These are phyloP conservation scores for Neodiprion lecontei DNA, from an alignment of 1,140 invertebrate genomes.

Conservation along the genomic window DNA sequence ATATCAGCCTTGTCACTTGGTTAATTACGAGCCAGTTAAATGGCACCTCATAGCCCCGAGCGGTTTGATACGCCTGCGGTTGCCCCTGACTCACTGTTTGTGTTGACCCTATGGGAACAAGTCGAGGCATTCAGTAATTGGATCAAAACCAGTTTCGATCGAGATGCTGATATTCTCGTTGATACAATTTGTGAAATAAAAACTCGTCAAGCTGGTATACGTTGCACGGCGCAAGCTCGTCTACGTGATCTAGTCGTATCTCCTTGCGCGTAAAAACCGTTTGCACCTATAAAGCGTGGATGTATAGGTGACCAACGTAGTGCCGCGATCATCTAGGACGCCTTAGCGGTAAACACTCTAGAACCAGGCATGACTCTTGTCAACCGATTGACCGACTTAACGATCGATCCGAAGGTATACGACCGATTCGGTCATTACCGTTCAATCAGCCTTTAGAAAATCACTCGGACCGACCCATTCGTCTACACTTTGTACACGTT, in stretches of 20 bases:
- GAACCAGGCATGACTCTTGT: background rate
- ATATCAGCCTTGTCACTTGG: no score
- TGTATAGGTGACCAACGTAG: no score
- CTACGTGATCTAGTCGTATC: background rate
- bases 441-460: background rate
- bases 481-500: no score
- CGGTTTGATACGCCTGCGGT: no score
- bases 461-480: background rate
- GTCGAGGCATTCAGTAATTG: background rate
- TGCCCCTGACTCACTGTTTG: background rate
- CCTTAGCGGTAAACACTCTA: background rate
- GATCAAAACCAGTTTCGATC: conserved; percentile 3
- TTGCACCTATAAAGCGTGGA: background rate
- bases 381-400: conserved; percentile 4
- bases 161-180: background rate
- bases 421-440: background rate
- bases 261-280: background rate
- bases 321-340: background rate
- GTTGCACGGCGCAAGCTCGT: background rate
- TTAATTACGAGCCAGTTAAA: no score
- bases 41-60: no score
- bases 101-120: background rate
- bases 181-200: conserved; percentile 1
- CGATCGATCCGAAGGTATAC: background rate
- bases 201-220: conserved; percentile 4